Evolutionary conservation across 2,888 invertebrate species (phyloP).

Genomic region (Agriopis aurantiaria): DNA sequence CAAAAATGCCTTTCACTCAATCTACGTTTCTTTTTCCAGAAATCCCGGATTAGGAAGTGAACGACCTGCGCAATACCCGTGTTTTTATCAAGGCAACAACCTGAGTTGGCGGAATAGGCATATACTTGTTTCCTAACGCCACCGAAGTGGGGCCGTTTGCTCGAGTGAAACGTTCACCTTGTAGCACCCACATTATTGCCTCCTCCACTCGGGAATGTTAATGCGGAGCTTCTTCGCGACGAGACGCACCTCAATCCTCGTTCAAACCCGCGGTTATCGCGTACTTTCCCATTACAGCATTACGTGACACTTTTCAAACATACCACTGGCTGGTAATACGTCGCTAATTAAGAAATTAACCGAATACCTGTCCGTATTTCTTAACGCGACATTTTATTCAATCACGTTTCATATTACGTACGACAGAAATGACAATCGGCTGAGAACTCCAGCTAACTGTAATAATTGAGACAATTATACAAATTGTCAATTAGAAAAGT

Average conservation of each 20-base stretch:
- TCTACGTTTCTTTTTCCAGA: constrained; percentile 43
- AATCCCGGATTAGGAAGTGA: constrained; percentile 48
- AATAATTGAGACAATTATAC: constrained; percentile 38
- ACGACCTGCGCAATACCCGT: constrained; percentile 44
- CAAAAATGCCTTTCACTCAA: constrained; percentile 47
- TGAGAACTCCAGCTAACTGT: constrained; percentile 14
- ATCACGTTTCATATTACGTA: constrained; percentile 19
- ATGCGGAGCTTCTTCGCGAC: constrained; percentile 62
- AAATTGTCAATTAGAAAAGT: constrained; percentile 55
- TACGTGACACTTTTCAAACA: constrained; percentile 61
- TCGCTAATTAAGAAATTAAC: constrained; percentile 38
- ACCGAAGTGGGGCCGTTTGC: constrained; percentile 62
- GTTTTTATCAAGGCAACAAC: constrained; percentile 38
- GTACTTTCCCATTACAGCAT: constrained; percentile 69
- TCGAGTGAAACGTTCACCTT: constrained; percentile 68
- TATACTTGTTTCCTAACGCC: constrained; percentile 54
- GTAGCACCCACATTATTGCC: constrained; percentile 73
- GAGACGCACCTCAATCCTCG: constrained; percentile 64
- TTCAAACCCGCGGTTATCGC: constrained; percentile 65
- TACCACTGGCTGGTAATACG: constrained; percentile 45
- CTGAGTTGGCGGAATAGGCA: constrained; percentile 39
- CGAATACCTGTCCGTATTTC: constrained; percentile 27
- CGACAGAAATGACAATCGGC: constrained; percentile 18
- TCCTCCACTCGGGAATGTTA: constrained; percentile 67
- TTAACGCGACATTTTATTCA: constrained; percentile 24